Evolutionary conservation across 2,888 invertebrate genomes (phyloP).

Genomic region (Luffia ferchaultella): DNA sequence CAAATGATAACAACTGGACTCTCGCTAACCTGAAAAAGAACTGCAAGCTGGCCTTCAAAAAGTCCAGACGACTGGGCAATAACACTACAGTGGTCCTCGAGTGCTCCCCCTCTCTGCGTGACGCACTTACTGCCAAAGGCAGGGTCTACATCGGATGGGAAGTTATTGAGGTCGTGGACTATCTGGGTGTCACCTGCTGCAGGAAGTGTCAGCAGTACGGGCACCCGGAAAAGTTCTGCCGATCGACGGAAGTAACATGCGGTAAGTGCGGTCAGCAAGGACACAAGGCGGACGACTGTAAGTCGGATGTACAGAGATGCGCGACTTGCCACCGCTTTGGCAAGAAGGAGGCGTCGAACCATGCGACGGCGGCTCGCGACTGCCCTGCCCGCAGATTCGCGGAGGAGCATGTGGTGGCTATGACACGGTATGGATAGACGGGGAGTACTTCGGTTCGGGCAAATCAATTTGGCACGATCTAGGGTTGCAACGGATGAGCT

Average conservation of each 20-base stretch:
- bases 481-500: no score
- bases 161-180: constrained; percentile 7
- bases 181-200: constrained; percentile 15
- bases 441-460: constrained; percentile 11
- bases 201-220: constrained; percentile 24
- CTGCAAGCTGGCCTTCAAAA: constrained; percentile 2
- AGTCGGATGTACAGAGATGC: background rate
- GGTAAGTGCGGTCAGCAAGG: background rate
- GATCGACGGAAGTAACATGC: background rate
- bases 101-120: constrained; percentile 7
- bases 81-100: constrained; percentile 10
- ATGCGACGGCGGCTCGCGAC: background rate
- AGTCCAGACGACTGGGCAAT: background rate
- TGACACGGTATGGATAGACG: constrained; percentile 7
- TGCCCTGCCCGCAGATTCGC: constrained; percentile 17
- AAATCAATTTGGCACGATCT: constrained; percentile 19
- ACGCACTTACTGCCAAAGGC: background rate
- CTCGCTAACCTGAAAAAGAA: background rate
- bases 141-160: constrained; percentile 16
- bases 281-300: background rate
- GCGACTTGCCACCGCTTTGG: background rate
- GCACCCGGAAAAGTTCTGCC: constrained; percentile 16
- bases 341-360: background rate
- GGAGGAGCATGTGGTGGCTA: background rate
- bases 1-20: constrained; percentile 2